Percentiles rank a stretch among this genome's conserved stretches.
These are phyloP conservation scores for Ormyrus thymus DNA, from an alignment of 2,888 invertebrate species.

Conservation along the genomic window DNA sequence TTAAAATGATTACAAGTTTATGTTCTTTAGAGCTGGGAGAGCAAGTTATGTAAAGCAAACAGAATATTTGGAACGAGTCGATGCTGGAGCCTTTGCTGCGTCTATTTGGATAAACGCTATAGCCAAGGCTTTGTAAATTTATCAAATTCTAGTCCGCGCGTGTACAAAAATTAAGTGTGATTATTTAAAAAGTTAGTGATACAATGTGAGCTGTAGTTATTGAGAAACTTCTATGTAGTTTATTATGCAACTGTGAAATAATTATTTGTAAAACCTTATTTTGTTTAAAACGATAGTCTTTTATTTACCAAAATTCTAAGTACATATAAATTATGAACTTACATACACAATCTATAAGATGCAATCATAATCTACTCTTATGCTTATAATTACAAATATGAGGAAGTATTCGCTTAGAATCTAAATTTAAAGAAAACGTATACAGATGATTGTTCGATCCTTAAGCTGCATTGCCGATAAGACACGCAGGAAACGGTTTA, in stretches of 20 bases:
- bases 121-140: slow-evolving; percentile 57
- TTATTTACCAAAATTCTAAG: slow-evolving; percentile 57
- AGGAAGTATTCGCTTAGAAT: slow-evolving; percentile 52
- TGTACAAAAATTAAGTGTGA: background rate
- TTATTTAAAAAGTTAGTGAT: background rate
- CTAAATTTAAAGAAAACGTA: slow-evolving; percentile 52
- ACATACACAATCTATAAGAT: slow-evolving; percentile 55
- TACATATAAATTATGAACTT: slow-evolving; percentile 56
- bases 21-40: slow-evolving; percentile 79
- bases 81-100: slow-evolving; percentile 84
- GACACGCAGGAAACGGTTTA: slow-evolving; percentile 33
- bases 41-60: slow-evolving; percentile 83
- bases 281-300: slow-evolving; percentile 55
- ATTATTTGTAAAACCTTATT: background rate
- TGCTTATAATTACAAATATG: slow-evolving; percentile 53
- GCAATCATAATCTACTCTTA: slow-evolving; percentile 48
- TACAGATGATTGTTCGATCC: slow-evolving; percentile 50
- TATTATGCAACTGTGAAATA: no score
- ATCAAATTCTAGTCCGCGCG: background rate
- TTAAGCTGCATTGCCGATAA: slow-evolving; percentile 38
- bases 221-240: no score
- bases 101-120: slow-evolving; percentile 80
- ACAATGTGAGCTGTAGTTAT: background rate
- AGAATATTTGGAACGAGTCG: slow-evolving; percentile 77
- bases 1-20: background rate